phyloP scores from a whole-genome alignment of 2,797 vertebrate genomes.

The Enteromius unitaeniatus region DNA sequence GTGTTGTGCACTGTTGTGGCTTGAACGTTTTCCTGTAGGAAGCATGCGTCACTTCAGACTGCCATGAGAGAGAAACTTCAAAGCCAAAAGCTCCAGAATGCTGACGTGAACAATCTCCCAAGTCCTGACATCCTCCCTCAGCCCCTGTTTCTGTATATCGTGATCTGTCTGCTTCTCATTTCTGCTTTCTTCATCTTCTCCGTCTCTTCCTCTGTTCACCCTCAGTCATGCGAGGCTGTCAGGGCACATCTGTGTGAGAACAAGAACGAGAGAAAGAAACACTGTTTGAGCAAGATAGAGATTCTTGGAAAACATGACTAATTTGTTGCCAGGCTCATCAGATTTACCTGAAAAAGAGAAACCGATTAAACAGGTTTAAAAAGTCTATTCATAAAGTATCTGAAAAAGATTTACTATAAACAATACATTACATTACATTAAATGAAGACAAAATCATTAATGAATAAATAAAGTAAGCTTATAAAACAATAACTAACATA shows the following conservation, averaged over 20 bases:
- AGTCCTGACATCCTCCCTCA: constrained; percentile 44
- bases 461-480: too few relatives aligned
- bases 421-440: too few relatives aligned
- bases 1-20: constrained; percentile 13
- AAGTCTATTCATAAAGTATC: too few relatives aligned
- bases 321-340: constrained; percentile 23
- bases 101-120: constrained; percentile 38
- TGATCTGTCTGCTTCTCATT: constrained; percentile 38
- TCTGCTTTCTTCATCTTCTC: constrained; percentile 23
- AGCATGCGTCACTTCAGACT: not conserved
- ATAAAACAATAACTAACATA: too few relatives aligned
- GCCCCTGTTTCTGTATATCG: constrained; percentile 29
- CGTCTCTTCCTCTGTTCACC: constrained; percentile 41
- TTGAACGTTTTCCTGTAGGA: constrained; percentile 2
- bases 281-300: constrained; percentile 8
- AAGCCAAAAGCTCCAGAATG: constrained; percentile 41
- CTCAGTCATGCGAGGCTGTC: constrained; percentile 45
- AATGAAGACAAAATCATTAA: too few relatives aligned
- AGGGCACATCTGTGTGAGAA: constrained; percentile 38
- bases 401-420: too few relatives aligned
- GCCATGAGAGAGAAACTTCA: constrained; percentile 32
- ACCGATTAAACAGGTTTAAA: not conserved
- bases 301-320: constrained; percentile 23
- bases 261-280: constrained; percentile 23
- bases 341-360: constrained; percentile 18